phyloP scores from a whole-genome alignment of 2,888 invertebrate genomes.

The Pemphredon lugubris region DNA sequence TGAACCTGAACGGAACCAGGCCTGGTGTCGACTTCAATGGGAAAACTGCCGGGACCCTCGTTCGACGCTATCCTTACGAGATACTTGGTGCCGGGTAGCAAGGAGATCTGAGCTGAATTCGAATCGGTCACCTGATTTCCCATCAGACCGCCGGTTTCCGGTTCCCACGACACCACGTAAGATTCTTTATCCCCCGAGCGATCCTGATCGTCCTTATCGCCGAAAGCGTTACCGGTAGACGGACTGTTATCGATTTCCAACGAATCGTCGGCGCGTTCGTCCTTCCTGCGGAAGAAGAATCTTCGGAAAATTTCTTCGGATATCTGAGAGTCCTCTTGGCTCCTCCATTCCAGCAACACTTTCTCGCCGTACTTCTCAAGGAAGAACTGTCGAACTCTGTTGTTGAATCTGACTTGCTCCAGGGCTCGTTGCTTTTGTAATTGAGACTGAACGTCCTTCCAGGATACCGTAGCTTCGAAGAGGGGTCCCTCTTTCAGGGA shows the following conservation, averaged over 20 bases:
- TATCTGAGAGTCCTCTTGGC: conserved; percentile 71
- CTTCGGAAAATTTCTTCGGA: conserved; percentile 74
- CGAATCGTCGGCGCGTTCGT: conserved; percentile 58
- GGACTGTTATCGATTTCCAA: conserved; percentile 65
- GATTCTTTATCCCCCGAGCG: conserved; percentile 61
- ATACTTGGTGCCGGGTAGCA: conserved; percentile 77
- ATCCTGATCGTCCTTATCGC: conserved; percentile 43
- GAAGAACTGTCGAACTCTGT: conserved; percentile 74
- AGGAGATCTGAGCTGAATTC: conserved; percentile 76
- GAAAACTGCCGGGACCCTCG: conserved; percentile 78
- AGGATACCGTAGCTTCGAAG: conserved; percentile 77
- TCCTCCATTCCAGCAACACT: conserved; percentile 73
- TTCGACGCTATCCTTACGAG: conserved; percentile 78
- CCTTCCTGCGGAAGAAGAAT: conserved; percentile 74
- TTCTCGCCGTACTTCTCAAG: conserved; percentile 75
- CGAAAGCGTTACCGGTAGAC: conserved; percentile 57
- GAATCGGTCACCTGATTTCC: conserved; percentile 79
- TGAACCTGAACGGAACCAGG: conserved; percentile 65
- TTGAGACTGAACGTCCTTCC: conserved; percentile 73
- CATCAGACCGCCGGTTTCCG: conserved; percentile 78
- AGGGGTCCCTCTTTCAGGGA: conserved; percentile 74
- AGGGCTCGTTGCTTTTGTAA: conserved; percentile 69
- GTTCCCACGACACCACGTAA: conserved; percentile 78
- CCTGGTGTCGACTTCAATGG: conserved; percentile 78
- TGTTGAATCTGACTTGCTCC: conserved; percentile 74